These are phyloP conservation scores for Hirtodrosophila trivittata DNA, from an alignment of 2,888 invertebrate genomes.

Conservation along the genomic window DNA sequence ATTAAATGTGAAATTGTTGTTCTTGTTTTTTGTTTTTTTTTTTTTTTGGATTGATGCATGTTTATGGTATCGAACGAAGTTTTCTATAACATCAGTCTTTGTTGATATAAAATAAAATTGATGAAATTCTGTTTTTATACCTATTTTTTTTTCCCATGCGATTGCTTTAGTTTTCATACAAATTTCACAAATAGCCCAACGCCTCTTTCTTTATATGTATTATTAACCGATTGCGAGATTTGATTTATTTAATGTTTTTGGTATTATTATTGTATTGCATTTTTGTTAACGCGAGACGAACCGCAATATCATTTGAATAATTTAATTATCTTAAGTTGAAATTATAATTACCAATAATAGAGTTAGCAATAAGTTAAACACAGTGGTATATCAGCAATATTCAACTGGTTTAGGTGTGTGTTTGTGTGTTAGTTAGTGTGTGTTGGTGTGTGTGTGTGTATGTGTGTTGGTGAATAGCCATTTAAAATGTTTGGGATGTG, in stretches of 20 bases:
- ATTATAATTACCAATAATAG: slow-evolving; percentile 34
- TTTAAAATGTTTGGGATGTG: slow-evolving; percentile 2
- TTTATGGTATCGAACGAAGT: slow-evolving; percentile 61
- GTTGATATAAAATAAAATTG: slow-evolving; percentile 50
- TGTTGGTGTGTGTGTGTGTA: neutral
- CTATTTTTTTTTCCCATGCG: slow-evolving; percentile 22
- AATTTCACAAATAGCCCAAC: slow-evolving; percentile 62
- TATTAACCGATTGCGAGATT: slow-evolving; percentile 40
- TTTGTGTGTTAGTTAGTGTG: neutral
- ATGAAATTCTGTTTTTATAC: slow-evolving; percentile 22
- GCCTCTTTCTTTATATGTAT: slow-evolving; percentile 37
- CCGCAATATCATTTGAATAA: slow-evolving; percentile 55
- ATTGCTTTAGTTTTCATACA: slow-evolving; percentile 29
- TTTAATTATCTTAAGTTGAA: slow-evolving; percentile 34
- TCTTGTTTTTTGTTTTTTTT: slow-evolving; percentile 14
- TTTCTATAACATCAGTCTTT: slow-evolving; percentile 64
- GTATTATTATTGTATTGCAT: slow-evolving; percentile 58
- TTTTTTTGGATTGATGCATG: slow-evolving; percentile 34
- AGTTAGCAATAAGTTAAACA: slow-evolving; percentile 50
- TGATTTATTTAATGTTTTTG: slow-evolving; percentile 44
- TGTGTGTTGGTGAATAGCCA: neutral
- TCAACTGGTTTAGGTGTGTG: slow-evolving; percentile 31
- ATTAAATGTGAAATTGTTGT: slow-evolving; percentile 38
- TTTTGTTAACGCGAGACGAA: slow-evolving; percentile 63
- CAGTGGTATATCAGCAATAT: slow-evolving; percentile 35